phyloP scores from a whole-genome alignment of 2,888 invertebrate genomes.

The Caenorhabditis imperialis region DNA sequence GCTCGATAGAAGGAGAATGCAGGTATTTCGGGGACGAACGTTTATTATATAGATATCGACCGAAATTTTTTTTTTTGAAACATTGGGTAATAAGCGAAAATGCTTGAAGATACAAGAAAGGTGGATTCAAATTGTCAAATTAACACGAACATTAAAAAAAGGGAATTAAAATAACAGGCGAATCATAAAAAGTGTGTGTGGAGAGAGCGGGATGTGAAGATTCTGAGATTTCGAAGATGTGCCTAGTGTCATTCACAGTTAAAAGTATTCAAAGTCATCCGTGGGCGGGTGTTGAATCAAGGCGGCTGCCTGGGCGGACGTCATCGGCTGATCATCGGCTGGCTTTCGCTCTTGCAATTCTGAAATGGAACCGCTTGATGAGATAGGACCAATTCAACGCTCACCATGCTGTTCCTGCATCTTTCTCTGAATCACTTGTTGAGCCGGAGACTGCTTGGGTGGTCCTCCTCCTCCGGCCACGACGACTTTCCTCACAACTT shows the following conservation, averaged over 20 bases:
- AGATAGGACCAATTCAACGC: neutral
- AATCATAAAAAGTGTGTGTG: neutral
- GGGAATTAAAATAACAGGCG: neutral
- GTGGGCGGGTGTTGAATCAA: slow-evolving; percentile 28
- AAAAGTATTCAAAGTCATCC: slow-evolving; percentile 22
- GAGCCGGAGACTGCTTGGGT: slow-evolving; percentile 27
- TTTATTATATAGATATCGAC: neutral
- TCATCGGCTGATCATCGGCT: slow-evolving; percentile 25
- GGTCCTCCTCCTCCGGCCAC: slow-evolving; percentile 8
- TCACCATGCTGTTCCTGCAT: slow-evolving; percentile 30
- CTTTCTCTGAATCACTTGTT: slow-evolving; percentile 41
- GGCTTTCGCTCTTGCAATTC: slow-evolving; percentile 6
- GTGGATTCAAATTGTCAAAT: neutral
- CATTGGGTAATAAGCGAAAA: too few species aligned
- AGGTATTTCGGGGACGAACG: slow-evolving; percentile 13
- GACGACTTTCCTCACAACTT: slow-evolving; percentile 28
- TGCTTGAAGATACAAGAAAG: too few species aligned
- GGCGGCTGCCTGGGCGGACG: slow-evolving; percentile 35
- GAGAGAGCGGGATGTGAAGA: neutral
- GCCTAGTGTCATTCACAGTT: neutral
- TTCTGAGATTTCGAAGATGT: too few species aligned
- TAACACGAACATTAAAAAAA: neutral
- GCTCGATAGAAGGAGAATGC: slow-evolving; percentile 31
- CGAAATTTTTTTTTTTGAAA: slow-evolving; percentile 5
- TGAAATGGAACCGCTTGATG: slow-evolving; percentile 1